phyloP scores from a whole-genome alignment of 2,888 invertebrate genomes.

The Nipponacmea schrenckii region DNA sequence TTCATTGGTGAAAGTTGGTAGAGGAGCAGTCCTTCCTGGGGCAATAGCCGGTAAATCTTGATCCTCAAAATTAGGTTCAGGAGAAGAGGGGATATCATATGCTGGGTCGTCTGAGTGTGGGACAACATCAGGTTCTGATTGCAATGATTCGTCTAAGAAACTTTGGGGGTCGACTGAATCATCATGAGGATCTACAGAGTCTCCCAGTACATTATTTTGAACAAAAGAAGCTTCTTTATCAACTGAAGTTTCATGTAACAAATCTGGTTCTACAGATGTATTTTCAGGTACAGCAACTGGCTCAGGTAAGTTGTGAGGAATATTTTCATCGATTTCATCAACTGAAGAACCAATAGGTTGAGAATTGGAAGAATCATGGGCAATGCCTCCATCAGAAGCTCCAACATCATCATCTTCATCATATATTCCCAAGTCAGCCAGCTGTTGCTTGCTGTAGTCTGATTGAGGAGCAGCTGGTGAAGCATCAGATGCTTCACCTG shows the following conservation, averaged over 20 bases:
- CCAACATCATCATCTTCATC: slow-evolving; percentile 48
- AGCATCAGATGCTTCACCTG: slow-evolving; percentile 20
- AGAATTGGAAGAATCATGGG: slow-evolving; percentile 12
- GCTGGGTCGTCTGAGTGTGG: slow-evolving; percentile 21
- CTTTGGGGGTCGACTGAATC: background rate
- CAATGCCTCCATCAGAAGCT: slow-evolving; percentile 28
- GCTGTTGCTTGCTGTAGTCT: slow-evolving; percentile 31
- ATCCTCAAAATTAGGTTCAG: slow-evolving; percentile 27
- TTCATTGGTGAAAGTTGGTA: slow-evolving; percentile 18
- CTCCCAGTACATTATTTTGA: slow-evolving; percentile 8
- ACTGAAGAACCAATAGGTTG: slow-evolving; percentile 11
- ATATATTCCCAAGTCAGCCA: slow-evolving; percentile 52
- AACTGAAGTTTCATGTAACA: background rate
- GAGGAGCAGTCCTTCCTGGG: slow-evolving; percentile 23
- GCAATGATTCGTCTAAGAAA: background rate
- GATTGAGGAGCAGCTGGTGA: slow-evolving; percentile 21
- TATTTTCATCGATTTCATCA: slow-evolving; percentile 38
- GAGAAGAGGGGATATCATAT: slow-evolving; percentile 28
- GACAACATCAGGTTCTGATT: slow-evolving; percentile 26
- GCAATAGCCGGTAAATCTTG: slow-evolving; percentile 25
- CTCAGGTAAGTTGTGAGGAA: slow-evolving; percentile 56
- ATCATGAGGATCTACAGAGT: background rate
- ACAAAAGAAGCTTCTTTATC: slow-evolving; percentile 15
- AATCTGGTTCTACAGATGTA: slow-evolving; percentile 36
- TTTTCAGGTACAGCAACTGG: slow-evolving; percentile 49